Evolutionary conservation across 2,113 vertebrate species (phyloP), one percentile per base, ranked within the genome.

Genomic region (Planiliza haematocheilus): DNA sequence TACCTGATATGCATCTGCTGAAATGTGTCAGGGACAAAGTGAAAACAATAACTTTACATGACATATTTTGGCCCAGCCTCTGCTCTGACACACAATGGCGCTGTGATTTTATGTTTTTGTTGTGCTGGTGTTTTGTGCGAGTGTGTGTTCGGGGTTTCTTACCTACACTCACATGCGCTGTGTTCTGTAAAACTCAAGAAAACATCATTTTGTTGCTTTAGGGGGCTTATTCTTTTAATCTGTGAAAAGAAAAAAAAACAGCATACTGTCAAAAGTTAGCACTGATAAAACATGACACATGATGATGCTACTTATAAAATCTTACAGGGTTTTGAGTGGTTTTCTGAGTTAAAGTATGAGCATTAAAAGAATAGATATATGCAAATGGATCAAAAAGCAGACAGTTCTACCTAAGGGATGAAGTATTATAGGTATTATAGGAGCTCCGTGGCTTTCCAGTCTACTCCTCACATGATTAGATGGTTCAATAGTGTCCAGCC

Each of bases 141-240:
- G 51, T 59, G 72, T 82, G 78, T 68, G 66, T 70, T 59, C 5
- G 43, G 61, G 77, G 55, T 66, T 89, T 92, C 95, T 96, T 95
- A 99, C 98, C 98, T 98, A 96, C 98, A 99, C 91, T 97, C 95
- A 94, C 98, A 99, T 91, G 93, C 95, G 92, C 87, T 95, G 92
- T 99, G 98, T 92, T 99, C 96, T 92, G 95, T 94, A 91, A 99
- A 99, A 93, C 96, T 98, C 96, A 97, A 96, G 82, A 94, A 94
- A 77, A 93, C 90, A 91, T 96, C 94, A 83, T 95, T 94, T 89
- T 97, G 93, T 89, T 95, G 90, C 80, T 93, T 94, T 82, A 93
- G 93, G 81, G 92, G 95, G 92, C 94, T 97, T 93, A 98, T 92
- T 94, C 95, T 96, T 95, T 97, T 96, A 74, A 99, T 96, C 98